phyloP scores from a whole-genome alignment of 92 coral and sea anemone genomes.

The Epizoanthus illoricatus region DNA sequence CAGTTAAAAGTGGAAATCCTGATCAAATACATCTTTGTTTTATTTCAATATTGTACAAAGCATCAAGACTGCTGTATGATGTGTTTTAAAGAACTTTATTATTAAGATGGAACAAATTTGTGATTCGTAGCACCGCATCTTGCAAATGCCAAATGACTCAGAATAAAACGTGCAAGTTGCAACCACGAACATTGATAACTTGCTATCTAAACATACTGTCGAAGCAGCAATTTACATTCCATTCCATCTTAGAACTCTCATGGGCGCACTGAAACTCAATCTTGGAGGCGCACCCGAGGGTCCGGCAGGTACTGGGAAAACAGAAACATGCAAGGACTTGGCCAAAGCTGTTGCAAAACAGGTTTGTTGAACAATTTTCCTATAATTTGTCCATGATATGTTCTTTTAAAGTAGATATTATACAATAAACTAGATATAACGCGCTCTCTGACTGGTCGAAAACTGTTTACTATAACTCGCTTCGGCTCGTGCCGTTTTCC shows the following conservation, averaged over 20 bases:
- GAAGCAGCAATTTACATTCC: background rate
- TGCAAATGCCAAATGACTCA: background rate
- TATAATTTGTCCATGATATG: background rate
- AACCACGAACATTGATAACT: background rate
- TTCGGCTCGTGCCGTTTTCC: too few species aligned
- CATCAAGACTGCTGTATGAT: too few species aligned
- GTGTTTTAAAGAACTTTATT: too few species aligned
- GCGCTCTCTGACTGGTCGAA: too few species aligned
- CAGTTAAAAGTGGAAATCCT: too few species aligned
- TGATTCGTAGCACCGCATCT: background rate
- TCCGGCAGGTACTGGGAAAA: constrained; percentile 98
- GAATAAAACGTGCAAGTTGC: background rate
- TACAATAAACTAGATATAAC: too few species aligned
- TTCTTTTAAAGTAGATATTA: background rate
- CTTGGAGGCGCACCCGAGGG: constrained; percentile 99
- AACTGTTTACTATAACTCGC: too few species aligned
- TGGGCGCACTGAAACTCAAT: constrained; percentile 96
- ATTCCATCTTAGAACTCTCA: constrained; percentile 69
- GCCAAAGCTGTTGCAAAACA: constrained; percentile 99
- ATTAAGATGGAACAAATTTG: too few species aligned
- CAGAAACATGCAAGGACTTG: constrained; percentile 95
- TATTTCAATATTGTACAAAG: too few species aligned
- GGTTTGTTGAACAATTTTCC: constrained; percentile 53
- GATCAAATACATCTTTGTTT: too few species aligned
- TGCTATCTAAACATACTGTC: background rate